Base-by-base conservation (phyloP, 2,113 vertebrate species). In the Okapia johnstoni region DNA sequence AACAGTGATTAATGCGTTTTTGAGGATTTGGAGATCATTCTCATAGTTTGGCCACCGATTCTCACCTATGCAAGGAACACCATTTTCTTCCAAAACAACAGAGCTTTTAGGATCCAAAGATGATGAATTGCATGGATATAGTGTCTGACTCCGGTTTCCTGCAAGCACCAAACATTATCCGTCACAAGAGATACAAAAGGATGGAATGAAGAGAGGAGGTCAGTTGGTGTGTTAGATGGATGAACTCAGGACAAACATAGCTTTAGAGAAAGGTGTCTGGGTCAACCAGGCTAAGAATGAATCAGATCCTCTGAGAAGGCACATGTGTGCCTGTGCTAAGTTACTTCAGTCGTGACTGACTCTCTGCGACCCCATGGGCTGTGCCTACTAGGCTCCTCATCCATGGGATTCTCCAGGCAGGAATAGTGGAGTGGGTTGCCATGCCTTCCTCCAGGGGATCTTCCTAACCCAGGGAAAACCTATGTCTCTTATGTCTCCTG, bases 31-130 rank as follows among this genome's bases (percentile, higher is more conserved):
- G 48, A 86, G 46, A 26, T 30, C 6, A 70, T 52, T 88, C 80
- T 66, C 48, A 36, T 9, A 19, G 79, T 3, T 8, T 0, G 21
- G 33, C 30, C 46, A 54, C 40, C 1, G n/a, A 46, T 76, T 88
- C 97, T 98, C 10, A 98, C 98, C 97, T 95, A 97, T 46, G 77
- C 98, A 98, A 83, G 87, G 9, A 85, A 43, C 46, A 43, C 80
- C 33, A 25, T 50, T 95, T 55, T 95, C 58, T 36, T 93, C 48
- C 63, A 94, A 23, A 73, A 40, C 2, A 11, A 88, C 14, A 17
- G 96, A 48, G 14, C 57, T 92, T 4, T 58, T 85, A 28, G 92
- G 80, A 10, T 25, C 70, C 0, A 2, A 54, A 43, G 97, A 94
- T 3, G 96, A 81, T 55, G 95, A 40, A 50, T 92, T 96, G 70